Base-by-base conservation (phyloP, 2,797 vertebrate genomes). In the Molothrus aeneus region DNA sequence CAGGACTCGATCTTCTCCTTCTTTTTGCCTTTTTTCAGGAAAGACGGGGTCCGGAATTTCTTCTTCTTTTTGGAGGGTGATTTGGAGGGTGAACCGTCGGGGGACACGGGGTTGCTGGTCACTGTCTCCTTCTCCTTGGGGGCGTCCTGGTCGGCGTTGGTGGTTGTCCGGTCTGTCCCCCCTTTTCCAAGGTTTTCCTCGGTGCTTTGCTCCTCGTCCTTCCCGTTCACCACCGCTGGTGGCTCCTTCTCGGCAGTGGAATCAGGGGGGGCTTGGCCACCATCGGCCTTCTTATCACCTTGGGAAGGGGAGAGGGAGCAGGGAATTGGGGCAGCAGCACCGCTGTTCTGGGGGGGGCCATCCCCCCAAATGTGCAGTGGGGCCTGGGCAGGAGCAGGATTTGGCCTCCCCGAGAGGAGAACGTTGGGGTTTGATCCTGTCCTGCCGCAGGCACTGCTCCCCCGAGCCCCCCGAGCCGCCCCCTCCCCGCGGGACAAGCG, bases 51-150 rank as follows among this genome's bases (percentile, higher is more conserved):
- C 97, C 99, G 99, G 98, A 99, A 99, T 97, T 99, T 99, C 98
- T 99, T 99, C 94, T 99, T 99, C 98, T 99, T 99, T 98, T 99
- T 99, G 36, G 99, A 99, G 2, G 99, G 99, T 0, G 99, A 99
- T 97, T 99, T 99, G 93, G 98, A 99, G 14, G 99, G 99, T 0
- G 99, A 99, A 18, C 99, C 99, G 72, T 99, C 99, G 0, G 99
- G 99, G 57, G 98, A 98, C 83, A 95, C 96, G 2, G 98, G 98
- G 60, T 96, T 97, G 8, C 98, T 97, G 88, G 97, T 97, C 84
- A 97, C 51, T 12, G 96, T 97, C 90, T 98, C 98, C 97, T 98
- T 98, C 95, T 98, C 98, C 90, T 98, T 98, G 26, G 97, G 93
- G 75, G 91, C 29, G 2, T 98, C 96, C 0, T 83, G 80, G 20